Evolutionary conservation across 2,797 vertebrate genomes (phyloP).

Genomic region (Podarcis lilfordi): DNA sequence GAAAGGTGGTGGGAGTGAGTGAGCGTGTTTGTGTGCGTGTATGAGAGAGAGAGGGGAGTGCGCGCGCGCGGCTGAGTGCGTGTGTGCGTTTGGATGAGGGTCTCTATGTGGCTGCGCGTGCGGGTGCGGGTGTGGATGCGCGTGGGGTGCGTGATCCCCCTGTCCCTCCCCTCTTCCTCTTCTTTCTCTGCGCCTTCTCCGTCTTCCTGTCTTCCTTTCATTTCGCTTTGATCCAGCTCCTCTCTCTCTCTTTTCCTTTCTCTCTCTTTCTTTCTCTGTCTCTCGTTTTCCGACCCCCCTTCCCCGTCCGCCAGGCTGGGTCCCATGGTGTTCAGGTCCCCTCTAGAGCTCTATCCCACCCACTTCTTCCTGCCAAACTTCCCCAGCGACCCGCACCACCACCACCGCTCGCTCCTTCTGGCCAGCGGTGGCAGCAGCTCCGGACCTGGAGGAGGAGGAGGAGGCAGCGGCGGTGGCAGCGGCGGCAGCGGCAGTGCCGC

Average conservation of each 20-base stretch:
- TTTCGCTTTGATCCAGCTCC: conserved; percentile 20
- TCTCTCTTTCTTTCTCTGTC: conserved; percentile 65
- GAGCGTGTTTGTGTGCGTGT: conserved; percentile 32
- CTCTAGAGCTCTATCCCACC: conserved; percentile 99
- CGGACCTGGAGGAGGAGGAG: conserved; percentile 70
- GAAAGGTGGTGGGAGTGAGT: conserved; percentile 49
- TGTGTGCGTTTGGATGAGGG: conserved; percentile 20
- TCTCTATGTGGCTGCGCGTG: conserved; percentile 81
- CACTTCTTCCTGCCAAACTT: conserved; percentile 99
- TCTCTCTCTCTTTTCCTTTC: conserved; percentile 77
- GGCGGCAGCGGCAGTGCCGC: conserved; percentile 74
- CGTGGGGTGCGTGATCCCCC: conserved; percentile 79
- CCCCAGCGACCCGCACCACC: conserved; percentile 94
- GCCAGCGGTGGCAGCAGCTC: conserved; percentile 87
- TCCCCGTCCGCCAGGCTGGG: conserved; percentile 85
- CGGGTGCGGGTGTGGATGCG: conserved; percentile 80
- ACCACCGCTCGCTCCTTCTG: conserved; percentile 90
- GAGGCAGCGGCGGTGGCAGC: conserved; percentile 88
- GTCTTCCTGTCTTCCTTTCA: neutral
- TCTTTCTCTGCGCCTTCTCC: conserved; percentile 77
- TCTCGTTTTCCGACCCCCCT: conserved; percentile 86
- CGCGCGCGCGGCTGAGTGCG: conserved; percentile 60
- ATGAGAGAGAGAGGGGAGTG: conserved; percentile 59
- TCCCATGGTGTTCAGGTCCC: conserved; percentile 99
- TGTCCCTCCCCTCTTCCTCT: conserved; percentile 77